phyloP scores from a whole-genome alignment of 2,797 vertebrate species.

The Avahi laniger region DNA sequence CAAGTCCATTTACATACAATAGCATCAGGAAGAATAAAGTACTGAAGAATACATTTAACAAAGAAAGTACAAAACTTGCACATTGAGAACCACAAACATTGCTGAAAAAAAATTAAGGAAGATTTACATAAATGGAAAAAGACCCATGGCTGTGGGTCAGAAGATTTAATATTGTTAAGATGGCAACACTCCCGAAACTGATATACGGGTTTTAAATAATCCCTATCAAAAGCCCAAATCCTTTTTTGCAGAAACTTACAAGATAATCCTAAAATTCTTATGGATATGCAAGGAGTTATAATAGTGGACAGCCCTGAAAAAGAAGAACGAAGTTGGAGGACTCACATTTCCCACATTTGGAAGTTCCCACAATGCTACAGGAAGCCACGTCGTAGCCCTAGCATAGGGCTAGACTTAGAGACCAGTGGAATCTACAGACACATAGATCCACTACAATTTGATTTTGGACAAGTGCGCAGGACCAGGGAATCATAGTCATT shows the following conservation, averaged over 20 bases:
- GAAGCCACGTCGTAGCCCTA: accelerated
- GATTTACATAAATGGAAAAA: background rate
- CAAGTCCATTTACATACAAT: background rate
- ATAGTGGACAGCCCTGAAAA: background rate
- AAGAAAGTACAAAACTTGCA: background rate
- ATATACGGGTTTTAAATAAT: background rate
- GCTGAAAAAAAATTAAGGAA: background rate
- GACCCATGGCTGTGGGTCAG: accelerated
- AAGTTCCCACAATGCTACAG: background rate
- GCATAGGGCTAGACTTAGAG: background rate
- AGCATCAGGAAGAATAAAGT: background rate
- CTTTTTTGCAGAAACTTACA: background rate
- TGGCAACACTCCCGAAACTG: background rate
- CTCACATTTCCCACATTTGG: background rate
- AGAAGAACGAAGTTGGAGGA: background rate
- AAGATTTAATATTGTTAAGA: background rate
- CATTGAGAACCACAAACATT: background rate
- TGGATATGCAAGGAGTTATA: background rate
- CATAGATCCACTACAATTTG: background rate
- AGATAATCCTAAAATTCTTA: background rate
- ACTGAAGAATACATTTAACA: background rate
- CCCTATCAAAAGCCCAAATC: background rate
- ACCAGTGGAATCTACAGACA: too few species aligned
- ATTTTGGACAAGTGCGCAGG: background rate
- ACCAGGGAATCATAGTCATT: accelerated